Evolutionary conservation across 1,140 invertebrate species (phyloP).

Genomic region (Melipona quadrifasciata): DNA sequence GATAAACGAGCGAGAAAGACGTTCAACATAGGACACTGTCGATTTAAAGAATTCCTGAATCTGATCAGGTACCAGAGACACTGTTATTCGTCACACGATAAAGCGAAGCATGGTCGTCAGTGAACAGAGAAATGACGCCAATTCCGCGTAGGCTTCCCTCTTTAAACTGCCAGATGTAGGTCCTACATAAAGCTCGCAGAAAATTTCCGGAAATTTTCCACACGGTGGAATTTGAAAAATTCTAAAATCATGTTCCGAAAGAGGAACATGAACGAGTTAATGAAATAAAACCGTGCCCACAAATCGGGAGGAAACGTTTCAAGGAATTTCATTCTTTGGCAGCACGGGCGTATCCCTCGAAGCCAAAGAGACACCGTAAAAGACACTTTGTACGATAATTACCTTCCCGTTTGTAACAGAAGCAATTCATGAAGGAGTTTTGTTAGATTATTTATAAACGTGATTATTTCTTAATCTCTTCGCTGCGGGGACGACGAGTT

Average conservation of each 20-base stretch:
- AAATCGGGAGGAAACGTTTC: background rate
- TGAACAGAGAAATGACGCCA: background rate
- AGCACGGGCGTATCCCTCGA: background rate
- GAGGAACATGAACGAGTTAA: background rate
- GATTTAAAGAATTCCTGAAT: background rate
- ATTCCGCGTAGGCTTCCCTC: slow-evolving; percentile 27
- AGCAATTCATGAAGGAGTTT: too few species aligned
- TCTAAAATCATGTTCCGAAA: background rate
- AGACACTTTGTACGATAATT: slow-evolving; percentile 8
- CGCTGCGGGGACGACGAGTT: too few species aligned
- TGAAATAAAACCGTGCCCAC: background rate
- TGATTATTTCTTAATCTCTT: too few species aligned
- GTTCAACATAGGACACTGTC: background rate
- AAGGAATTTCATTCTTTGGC: slow-evolving; percentile 1
- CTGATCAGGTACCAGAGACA: background rate
- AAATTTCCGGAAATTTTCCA: too few species aligned
- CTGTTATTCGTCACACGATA: background rate
- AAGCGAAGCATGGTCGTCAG: background rate
- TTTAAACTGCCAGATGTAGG: slow-evolving; percentile 33
- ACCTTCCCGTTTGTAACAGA: background rate
- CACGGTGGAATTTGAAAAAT: background rate
- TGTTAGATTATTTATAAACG: background rate
- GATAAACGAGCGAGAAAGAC: background rate
- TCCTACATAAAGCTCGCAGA: slow-evolving; percentile 4
- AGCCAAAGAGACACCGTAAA: slow-evolving; percentile 3